A percentile compares a stretch with the other conserved stretches of the same genome.
Conservation (phyloP, 1,140 invertebrate species). For the Apolygus lucorum region DNA sequence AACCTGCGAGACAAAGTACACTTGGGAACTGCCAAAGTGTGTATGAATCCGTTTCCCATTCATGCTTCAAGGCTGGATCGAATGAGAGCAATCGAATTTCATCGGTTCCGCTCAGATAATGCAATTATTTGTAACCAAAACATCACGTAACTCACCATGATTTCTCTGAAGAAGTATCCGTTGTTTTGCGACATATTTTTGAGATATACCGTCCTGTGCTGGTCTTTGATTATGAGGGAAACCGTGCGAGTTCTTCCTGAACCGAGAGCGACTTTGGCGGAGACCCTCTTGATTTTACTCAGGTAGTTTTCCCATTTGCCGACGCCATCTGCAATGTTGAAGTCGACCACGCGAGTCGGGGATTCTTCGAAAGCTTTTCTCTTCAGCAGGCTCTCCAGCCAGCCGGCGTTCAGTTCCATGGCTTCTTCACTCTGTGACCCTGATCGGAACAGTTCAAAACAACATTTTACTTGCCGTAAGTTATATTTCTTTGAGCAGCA, state of each 20-base stretch:
- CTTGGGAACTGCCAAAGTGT: no score
- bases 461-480: no score
- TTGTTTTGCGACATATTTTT: background rate
- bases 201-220: background rate
- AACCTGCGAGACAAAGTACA: no score
- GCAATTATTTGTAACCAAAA: no score
- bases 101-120: no score
- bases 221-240: background rate
- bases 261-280: background rate
- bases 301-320: background rate
- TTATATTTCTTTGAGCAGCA: no score
- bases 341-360: background rate
- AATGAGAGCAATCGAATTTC: no score
- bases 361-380: background rate
- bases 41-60: no score
- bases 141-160: background rate
- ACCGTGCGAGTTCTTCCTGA: background rate
- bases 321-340: background rate
- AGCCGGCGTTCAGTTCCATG: background rate
- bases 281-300: background rate
- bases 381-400: background rate
- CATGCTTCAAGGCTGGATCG: no score
- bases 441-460: no score
- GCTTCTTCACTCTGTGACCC: no score
- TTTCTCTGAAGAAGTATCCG: background rate